Evolutionary conservation across 2,888 invertebrate species (phyloP).

Genomic region (Lucinisca nassula): DNA sequence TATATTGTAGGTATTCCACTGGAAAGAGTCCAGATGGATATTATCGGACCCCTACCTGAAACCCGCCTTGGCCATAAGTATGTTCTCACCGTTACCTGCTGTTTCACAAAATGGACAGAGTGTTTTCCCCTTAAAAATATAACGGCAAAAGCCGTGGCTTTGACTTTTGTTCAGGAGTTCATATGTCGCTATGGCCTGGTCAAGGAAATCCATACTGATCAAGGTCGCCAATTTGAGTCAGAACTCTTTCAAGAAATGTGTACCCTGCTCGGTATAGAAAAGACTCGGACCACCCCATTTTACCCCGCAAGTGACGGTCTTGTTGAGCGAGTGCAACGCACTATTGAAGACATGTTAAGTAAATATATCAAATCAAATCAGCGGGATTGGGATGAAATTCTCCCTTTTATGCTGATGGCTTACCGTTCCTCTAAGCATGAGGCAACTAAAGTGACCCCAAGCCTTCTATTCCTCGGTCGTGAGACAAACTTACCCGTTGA

Average conservation of each 20-base stretch:
- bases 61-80: not conserved
- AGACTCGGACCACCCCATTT: not conserved
- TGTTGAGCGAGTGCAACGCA: not conserved
- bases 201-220: not conserved
- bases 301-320: slow-evolving; percentile 5
- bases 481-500: slow-evolving; percentile 1
- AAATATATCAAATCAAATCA: not conserved
- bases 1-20: not conserved
- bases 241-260: not conserved
- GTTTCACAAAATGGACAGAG: slow-evolving; percentile 9
- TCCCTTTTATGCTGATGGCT: not conserved
- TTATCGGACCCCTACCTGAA: not conserved
- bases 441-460: not conserved
- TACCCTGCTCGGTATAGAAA: not conserved
- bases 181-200: not conserved
- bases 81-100: not conserved
- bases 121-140: not conserved
- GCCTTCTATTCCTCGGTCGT: not conserved
- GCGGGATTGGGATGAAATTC: slow-evolving; percentile 13
- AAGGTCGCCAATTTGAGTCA: not conserved
- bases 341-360: slow-evolving; percentile 5
- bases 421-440: not conserved
- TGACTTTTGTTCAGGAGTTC: not conserved
- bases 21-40: not conserved
- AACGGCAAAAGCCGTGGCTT: not conserved